These are phyloP conservation scores for Prunella strophiata DNA, from an alignment of 2,797 vertebrate genomes.

Conservation along the genomic window DNA sequence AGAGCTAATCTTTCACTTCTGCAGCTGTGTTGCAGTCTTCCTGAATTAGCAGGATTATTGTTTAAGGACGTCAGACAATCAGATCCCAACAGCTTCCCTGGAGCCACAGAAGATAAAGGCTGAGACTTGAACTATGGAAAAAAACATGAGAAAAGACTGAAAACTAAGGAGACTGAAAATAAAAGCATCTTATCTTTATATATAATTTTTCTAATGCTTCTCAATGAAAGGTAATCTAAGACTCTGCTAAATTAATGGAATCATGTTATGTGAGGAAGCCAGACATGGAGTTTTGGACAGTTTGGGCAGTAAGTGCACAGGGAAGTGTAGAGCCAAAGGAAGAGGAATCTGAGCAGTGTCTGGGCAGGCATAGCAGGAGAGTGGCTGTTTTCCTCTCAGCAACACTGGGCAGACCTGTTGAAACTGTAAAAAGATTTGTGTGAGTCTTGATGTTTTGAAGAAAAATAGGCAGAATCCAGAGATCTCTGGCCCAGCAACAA, in stretches of 20 bases:
- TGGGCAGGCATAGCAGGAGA: neutral
- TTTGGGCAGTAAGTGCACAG: neutral
- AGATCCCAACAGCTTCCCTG: neutral
- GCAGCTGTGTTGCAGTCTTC: neutral
- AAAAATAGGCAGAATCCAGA: neutral
- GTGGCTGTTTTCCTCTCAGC: neutral
- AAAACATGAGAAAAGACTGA: neutral
- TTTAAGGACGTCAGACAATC: neutral
- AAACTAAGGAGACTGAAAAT: neutral
- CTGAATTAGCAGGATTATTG: neutral
- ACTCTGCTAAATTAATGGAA: neutral
- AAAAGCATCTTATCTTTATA: neutral
- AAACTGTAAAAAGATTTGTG: fast-evolving
- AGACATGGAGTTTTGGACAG: neutral
- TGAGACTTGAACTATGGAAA: neutral
- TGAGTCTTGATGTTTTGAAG: neutral
- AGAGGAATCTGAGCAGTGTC: neutral
- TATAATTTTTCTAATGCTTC: neutral
- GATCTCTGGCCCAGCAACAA: neutral
- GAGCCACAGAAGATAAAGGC: neutral
- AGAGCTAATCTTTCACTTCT: neutral
- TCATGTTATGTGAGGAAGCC: neutral
- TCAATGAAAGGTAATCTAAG: neutral
- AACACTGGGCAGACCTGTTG: neutral
- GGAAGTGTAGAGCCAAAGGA: neutral